Percentiles rank a stretch among this genome's conserved stretches.
Evolutionary conservation across 1,140 invertebrate species (phyloP).

Genomic region (Laodelphax striatellus): DNA sequence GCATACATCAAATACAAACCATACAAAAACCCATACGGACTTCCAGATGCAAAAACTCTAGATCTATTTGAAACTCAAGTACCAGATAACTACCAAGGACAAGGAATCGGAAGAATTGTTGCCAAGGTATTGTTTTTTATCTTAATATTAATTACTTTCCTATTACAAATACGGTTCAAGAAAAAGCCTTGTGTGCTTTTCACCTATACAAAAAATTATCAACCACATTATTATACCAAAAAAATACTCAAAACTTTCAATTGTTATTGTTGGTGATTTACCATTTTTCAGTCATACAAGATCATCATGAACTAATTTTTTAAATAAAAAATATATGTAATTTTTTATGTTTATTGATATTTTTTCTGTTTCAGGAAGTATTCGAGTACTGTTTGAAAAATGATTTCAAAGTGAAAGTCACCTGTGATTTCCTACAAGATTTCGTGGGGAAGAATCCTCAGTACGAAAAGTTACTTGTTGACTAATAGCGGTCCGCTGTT

Average conservation of each 20-base stretch:
- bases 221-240: no score
- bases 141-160: neutral
- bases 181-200: no score
- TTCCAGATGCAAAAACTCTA: neutral
- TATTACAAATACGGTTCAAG: no score
- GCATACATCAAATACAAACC: no score
- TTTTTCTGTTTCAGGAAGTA: conserved; percentile 29
- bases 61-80: conserved; percentile 31
- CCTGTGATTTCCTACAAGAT: conserved; percentile 32
- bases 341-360: no score
- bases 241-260: no score
- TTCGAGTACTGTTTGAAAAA: conserved; percentile 31
- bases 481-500: no score
- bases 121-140: conserved; percentile 24
- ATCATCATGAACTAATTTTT: no score
- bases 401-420: conserved; percentile 29
- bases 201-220: no score
- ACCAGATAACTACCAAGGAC: conserved; percentile 26
- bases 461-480: conserved; percentile 9
- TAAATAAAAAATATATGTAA: no score
- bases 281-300: no score
- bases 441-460: conserved; percentile 27
- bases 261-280: neutral
- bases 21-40: no score
- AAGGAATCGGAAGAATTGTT: conserved; percentile 29